Evolutionary conservation across 2,888 invertebrate species (phyloP).

Genomic region (Cabera pusaria): DNA sequence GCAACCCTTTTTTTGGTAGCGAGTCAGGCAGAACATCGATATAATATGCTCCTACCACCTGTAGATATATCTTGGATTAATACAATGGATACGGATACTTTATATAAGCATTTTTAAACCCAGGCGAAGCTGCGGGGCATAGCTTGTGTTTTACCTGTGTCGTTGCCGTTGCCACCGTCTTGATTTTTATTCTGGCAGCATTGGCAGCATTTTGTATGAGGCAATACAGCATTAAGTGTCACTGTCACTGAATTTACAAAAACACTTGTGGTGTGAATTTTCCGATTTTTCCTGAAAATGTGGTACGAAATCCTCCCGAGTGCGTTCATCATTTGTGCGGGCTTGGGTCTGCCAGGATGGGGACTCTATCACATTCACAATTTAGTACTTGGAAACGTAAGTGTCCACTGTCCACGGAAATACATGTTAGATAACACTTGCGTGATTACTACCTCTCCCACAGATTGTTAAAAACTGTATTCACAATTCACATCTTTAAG

Average conservation of each 20-base stretch:
- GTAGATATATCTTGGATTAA: too few relatives aligned
- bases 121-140: too few relatives aligned
- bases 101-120: too few relatives aligned
- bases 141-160: too few relatives aligned
- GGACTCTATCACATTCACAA: constrained; percentile 85
- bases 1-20: too few relatives aligned
- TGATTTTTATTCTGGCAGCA: constrained; percentile 26
- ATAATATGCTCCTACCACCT: too few relatives aligned
- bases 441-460: background rate
- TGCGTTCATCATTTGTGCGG: constrained; percentile 81
- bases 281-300: constrained; percentile 67
- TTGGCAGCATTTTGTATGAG: constrained; percentile 27
- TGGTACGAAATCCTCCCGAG: constrained; percentile 89
- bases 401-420: constrained; percentile 69
- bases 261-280: constrained; percentile 33
- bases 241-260: constrained; percentile 25
- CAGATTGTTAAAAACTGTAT: too few relatives aligned
- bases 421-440: constrained; percentile 61
- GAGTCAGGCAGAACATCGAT: too few relatives aligned
- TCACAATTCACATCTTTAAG: too few relatives aligned
- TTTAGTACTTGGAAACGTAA: constrained; percentile 84
- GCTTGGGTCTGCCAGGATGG: constrained; percentile 84
- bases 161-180: too few relatives aligned
- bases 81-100: too few relatives aligned
- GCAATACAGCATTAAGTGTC: constrained; percentile 41